Conservation (phyloP, 2,113 vertebrate species). For the Choloepus hoffmanni region DNA sequence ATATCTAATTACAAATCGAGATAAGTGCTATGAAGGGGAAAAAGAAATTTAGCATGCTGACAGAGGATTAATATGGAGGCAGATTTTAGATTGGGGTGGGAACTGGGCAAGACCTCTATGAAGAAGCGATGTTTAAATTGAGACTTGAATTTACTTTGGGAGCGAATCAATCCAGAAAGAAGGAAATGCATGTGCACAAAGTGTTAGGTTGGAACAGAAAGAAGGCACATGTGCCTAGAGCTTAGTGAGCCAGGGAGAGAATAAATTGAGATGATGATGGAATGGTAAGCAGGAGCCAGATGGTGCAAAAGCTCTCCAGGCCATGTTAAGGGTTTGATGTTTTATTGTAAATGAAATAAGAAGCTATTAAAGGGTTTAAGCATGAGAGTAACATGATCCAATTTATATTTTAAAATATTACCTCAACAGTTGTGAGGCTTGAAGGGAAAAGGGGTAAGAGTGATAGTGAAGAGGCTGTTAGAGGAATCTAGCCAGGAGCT, state of each 20-base stretch:
- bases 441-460: neutral
- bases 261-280: conserved; percentile 56
- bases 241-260: conserved; percentile 44
- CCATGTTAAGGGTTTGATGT: conserved; percentile 53
- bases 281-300: conserved; percentile 56
- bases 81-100: neutral
- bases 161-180: neutral
- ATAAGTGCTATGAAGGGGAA: neutral
- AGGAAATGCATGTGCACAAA: neutral
- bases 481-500: neutral
- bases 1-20: neutral
- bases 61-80: neutral
- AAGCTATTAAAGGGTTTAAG: conserved; percentile 68
- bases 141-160: neutral
- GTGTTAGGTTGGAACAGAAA: neutral
- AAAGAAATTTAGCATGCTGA: neutral
- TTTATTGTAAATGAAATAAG: conserved; percentile 74
- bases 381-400: conserved; percentile 44
- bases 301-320: conserved; percentile 68
- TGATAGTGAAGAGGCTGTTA: neutral
- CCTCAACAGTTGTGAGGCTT: neutral
- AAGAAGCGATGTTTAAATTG: neutral
- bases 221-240: neutral
- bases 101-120: neutral
- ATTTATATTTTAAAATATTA: conserved; percentile 68